A percentile compares a stretch with the other conserved stretches of the same genome.
Conservation (phyloP, 1,140 invertebrate genomes). For the Drosophila leontia region DNA sequence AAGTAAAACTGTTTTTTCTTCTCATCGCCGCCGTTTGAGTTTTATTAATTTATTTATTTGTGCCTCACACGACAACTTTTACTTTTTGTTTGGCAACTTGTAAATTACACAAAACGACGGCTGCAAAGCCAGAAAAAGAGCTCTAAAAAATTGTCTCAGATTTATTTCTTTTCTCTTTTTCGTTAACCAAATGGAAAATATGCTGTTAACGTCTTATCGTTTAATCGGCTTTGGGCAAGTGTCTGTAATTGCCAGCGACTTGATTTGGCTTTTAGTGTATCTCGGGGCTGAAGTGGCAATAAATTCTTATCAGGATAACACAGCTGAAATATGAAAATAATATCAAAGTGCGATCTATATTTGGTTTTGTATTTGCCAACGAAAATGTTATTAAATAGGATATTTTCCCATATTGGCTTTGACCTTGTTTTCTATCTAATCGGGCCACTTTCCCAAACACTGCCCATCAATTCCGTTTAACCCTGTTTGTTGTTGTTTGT, state of each 20-base stretch:
- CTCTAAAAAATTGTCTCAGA: slow-evolving; percentile 43
- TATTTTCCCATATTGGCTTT: slow-evolving; percentile 14
- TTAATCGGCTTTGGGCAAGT: slow-evolving; percentile 23
- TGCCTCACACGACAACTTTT: slow-evolving; percentile 69
- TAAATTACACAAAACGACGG: slow-evolving; percentile 63
- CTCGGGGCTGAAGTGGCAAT: slow-evolving; percentile 3
- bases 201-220: slow-evolving; percentile 26
- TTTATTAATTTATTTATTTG: slow-evolving; percentile 81
- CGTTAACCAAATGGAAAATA: slow-evolving; percentile 15
- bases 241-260: slow-evolving; percentile 28
- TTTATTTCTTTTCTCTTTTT: slow-evolving; percentile 31
- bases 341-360: slow-evolving; percentile 9
- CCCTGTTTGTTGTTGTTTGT: slow-evolving; percentile 6
- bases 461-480: slow-evolving; percentile 45
- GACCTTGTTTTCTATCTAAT: slow-evolving; percentile 53
- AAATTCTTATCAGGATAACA: slow-evolving; percentile 16
- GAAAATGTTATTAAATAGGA: slow-evolving; percentile 1
- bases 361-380: not conserved
- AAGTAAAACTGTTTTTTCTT: slow-evolving; percentile 78
- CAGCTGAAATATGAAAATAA: slow-evolving; percentile 8
- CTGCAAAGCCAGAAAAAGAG: slow-evolving; percentile 24
- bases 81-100: slow-evolving; percentile 74
- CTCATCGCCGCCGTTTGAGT: slow-evolving; percentile 24
- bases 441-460: slow-evolving; percentile 20
- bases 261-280: slow-evolving; percentile 42